phyloP scores from a whole-genome alignment of 2,797 vertebrate genomes.

The Nannoperca obscura region DNA sequence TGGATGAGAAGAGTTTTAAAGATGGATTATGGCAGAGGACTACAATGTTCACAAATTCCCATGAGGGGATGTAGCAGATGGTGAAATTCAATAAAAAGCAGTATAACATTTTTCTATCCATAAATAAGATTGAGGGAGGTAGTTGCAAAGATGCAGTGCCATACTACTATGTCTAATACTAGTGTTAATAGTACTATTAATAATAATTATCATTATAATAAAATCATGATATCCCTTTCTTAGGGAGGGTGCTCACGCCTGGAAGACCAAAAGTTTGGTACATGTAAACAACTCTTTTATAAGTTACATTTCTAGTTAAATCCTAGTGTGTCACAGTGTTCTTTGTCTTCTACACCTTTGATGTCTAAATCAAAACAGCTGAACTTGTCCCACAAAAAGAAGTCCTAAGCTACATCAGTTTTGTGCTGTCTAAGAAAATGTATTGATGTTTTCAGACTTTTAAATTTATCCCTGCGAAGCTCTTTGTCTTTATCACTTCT shows the following conservation, averaged over 20 bases:
- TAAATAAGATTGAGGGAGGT: background rate
- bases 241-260: background rate
- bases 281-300: background rate
- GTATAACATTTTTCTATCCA: background rate
- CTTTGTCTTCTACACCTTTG: background rate
- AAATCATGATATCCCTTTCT: no score
- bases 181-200: background rate
- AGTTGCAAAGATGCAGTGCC: background rate
- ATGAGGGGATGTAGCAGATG: background rate
- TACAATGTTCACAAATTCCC: slow-evolving; percentile 6
- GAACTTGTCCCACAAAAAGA: background rate
- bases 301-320: background rate
- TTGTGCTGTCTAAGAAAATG: slow-evolving; percentile 8
- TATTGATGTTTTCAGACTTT: background rate
- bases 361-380: slow-evolving; percentile 1
- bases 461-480: background rate
- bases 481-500: background rate
- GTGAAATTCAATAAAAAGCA: slow-evolving; percentile 12
- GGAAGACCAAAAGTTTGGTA: background rate
- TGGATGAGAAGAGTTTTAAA: slow-evolving; percentile 36
- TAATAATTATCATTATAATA: background rate
- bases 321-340: background rate
- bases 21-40: slow-evolving; percentile 25
- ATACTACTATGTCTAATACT: background rate
- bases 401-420: background rate